Evolutionary conservation across 2,888 invertebrate genomes (phyloP), one percentile per base, ranked within the genome.

Genomic region (Sarcophaga subvicina): DNA sequence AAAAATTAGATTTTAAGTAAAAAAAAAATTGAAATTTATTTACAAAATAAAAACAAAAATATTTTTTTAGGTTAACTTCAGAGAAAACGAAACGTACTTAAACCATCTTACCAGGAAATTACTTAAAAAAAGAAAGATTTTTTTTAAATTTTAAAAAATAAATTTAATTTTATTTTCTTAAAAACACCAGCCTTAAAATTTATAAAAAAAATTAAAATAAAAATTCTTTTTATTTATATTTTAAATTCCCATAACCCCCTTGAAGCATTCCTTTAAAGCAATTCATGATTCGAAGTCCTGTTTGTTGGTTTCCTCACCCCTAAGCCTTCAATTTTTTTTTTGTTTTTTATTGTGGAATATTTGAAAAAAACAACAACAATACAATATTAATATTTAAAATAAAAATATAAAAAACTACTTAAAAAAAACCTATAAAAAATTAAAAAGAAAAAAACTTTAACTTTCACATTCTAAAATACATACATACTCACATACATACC

Each of bases 1-100:
- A 37, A 37, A 37, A 37, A 3, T 69, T 82, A 81, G 37, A 37
- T 82, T 69, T 49, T 63, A 78, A 66, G 12, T 4, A 67, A 67
- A 59, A 54, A n/a, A 25, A 45, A 60, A 60, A n/a, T 49, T 60
- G 27, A 47, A 60, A 27, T 73, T 27, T 27, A 49, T 1, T 62
- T 62, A 47, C 73, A 45, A 25, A 47, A 25, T 11, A 60, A 70
- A 70, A 60, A 37, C 37, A 37, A 37, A 10, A 37, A 64, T 54
- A 71, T n/a, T n/a, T 71, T 54, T 72, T 49, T 22, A 72, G 37
- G 20, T 25, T 49, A 70, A 70, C 2, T 5, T 10, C 2, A 10
- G 2, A 66, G 25, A 2, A 27, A 37, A 47, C 14, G 4, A 27
- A 22, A 27, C 20, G 37, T 37, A 76, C 27, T 66, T 66, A 76